Base-by-base conservation (phyloP, 2,113 vertebrate species). In the Pogonocichla stellata region DNA sequence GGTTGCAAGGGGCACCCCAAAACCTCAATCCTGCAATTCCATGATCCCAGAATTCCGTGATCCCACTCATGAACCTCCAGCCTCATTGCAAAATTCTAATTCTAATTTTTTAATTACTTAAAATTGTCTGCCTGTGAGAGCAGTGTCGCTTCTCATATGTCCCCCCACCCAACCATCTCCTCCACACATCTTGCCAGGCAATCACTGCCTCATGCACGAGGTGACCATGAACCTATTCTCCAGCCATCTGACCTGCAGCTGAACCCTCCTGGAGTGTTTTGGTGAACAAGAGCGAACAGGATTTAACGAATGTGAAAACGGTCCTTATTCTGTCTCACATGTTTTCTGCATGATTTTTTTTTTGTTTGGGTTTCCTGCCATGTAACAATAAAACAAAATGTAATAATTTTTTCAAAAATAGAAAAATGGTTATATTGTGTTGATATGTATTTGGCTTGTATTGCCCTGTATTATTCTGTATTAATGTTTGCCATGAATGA, bases 71-170 rank as follows among this genome's bases (percentile, higher is more conserved):
- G 19, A 79, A 43, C 31, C 14, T 64, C 14, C 8, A 6, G 47
- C 58, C 48, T 51, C 31, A 28, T 18, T 53, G 18, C 24, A 42
- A 43, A 64, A 53, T 42, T 64, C 24, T 26, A 28, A 78, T 24
- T 17, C 42, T 45, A 45, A 9, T 34, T 23, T 64, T 78, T 53
- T 28, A 64, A n/a, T 43, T 23, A n/a, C 18, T n/a, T 48, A 20
- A 67, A 48, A 34, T 19, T 19, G 65, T 12, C 65, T 67, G 45
- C 65, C 33, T 67, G 33, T 24, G 45, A 67, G 45, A 48, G 45
- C 3, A 8, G 24, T 34, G 43, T 48, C 3, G 2, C 16, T 23
- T 19, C 15, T n/a, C 64, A 34, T 13, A 5, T 3, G 1, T 48
- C 45, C 33, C 45, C 48, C 45, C 65, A 48, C 45, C 18, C 65